Evolutionary conservation across 2,888 invertebrate genomes (phyloP).

Genomic region (Nemoura dubitans): DNA sequence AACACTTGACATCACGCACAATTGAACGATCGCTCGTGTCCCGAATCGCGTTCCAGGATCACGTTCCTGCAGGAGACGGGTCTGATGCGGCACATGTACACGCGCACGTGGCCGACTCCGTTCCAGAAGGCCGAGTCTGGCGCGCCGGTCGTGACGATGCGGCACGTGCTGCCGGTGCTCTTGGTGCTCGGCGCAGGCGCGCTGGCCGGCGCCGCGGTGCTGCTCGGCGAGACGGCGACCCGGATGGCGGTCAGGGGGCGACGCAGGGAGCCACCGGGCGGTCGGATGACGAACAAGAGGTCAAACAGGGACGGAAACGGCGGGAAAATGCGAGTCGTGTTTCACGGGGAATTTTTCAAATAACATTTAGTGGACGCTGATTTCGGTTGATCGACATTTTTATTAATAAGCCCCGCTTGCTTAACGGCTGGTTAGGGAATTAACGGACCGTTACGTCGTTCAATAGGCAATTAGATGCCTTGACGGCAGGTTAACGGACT

Average conservation of each 20-base stretch:
- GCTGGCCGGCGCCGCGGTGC: not conserved
- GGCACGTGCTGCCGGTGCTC: not conserved
- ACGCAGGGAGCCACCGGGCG: not conserved
- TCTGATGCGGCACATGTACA: not conserved
- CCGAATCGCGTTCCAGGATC: not conserved
- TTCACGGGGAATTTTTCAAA: not conserved
- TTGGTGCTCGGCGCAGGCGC: not conserved
- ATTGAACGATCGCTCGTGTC: no score
- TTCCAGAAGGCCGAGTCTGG: not conserved
- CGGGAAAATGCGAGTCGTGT: not conserved
- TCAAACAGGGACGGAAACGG: not conserved
- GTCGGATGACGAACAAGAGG: not conserved
- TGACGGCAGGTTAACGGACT: no score
- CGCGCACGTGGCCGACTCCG: not conserved
- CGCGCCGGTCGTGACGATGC: not conserved
- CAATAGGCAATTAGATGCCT: no score
- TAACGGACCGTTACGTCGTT: no score
- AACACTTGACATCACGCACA: no score
- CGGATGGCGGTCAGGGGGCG: not conserved
- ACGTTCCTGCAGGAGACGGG: not conserved
- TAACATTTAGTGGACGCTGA: no score
- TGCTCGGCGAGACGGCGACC: not conserved
- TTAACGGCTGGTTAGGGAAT: no score
- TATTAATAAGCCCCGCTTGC: no score
- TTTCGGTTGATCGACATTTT: no score